Base-by-base conservation (phyloP, 2,888 invertebrate genomes). In the Sabatieria punctata region DNA sequence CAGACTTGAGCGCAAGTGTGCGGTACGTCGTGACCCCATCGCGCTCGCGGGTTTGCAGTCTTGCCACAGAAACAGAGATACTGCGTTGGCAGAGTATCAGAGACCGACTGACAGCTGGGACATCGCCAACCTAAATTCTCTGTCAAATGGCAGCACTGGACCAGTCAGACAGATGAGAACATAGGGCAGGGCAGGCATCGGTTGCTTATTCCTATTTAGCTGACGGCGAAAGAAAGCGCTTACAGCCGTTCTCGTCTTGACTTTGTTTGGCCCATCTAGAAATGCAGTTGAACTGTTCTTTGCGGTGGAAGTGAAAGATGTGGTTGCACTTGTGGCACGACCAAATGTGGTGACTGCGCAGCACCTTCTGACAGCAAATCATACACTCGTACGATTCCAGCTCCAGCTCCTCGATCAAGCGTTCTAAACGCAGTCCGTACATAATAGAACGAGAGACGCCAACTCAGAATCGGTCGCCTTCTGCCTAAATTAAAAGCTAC, bases 61-160 rank as follows among this genome's bases (percentile, higher is more conserved):
- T 83, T 82, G 23, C 85, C 83, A 66, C 95, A 95, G 71, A 86
- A 91, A 65, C 95, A 95, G 18, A 73, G 73, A 66, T 91, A 93
- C 45, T 81, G 78, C 0, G 74, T 73, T 0, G 91, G 91, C 45
- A 83, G 73, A 23, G 74, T 73, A 18, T 74, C 69, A 48, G 76
- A 77, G 2, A 79, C 77, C 65, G 83, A 82, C 68, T 91, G 91
- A 65, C 95, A 95, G 0, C 88, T 86, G 0, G 93, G 93, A 65
- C 95, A 95, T 21, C 89, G 78, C 95, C 95, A 95, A 48, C 25
- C 36, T 35, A 33, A n/a, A 40, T n/a, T n/a, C 36, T 4, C 26
- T n/a, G n/a, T n/a, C n/a, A n/a, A n/a, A n/a, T n/a, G n/a, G n/a
- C n/a, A n/a, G n/a, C n/a, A n/a, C n/a, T n/a, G n/a, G n/a, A n/a